These are phyloP conservation scores for Albula glossodonta DNA, from an alignment of 2,113 vertebrate species.

Conservation along the genomic window DNA sequence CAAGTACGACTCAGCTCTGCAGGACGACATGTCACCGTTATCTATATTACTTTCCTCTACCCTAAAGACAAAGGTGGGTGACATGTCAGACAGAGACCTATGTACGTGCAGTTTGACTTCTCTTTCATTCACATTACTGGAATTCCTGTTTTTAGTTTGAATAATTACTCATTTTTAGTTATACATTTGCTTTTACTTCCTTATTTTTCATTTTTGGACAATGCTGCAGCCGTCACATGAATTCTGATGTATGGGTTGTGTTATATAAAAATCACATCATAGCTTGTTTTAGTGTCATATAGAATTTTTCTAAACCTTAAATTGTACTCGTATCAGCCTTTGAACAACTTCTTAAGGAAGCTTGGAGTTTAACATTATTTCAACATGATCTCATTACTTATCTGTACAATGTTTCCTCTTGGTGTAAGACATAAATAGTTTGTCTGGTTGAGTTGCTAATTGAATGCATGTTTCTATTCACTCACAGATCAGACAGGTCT, in stretches of 20 bases:
- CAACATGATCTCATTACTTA: background rate
- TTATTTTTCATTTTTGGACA: too few relatives aligned
- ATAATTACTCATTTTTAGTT: too few relatives aligned
- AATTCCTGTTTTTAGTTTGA: background rate
- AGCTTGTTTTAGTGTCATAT: too few relatives aligned
- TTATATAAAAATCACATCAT: too few relatives aligned
- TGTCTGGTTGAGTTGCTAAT: background rate
- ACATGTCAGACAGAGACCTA: background rate
- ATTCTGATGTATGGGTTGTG: background rate
- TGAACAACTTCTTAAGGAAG: too few relatives aligned
- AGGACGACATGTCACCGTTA: constrained; percentile 68
- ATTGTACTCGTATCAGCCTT: too few relatives aligned
- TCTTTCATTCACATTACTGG: background rate
- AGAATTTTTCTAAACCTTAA: too few relatives aligned
- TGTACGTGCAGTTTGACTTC: background rate
- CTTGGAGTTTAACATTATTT: background rate
- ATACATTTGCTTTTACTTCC: too few relatives aligned
- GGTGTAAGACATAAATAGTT: background rate
- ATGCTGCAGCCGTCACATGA: background rate
- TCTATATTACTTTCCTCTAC: constrained; percentile 70
- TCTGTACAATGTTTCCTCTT: background rate
- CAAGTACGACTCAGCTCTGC: constrained; percentile 69
- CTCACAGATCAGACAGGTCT: constrained; percentile 79
- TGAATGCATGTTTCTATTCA: background rate
- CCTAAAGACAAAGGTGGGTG: constrained; percentile 78